phyloP scores from a whole-genome alignment of 2,113 vertebrate species.

The Carassius auratus region DNA sequence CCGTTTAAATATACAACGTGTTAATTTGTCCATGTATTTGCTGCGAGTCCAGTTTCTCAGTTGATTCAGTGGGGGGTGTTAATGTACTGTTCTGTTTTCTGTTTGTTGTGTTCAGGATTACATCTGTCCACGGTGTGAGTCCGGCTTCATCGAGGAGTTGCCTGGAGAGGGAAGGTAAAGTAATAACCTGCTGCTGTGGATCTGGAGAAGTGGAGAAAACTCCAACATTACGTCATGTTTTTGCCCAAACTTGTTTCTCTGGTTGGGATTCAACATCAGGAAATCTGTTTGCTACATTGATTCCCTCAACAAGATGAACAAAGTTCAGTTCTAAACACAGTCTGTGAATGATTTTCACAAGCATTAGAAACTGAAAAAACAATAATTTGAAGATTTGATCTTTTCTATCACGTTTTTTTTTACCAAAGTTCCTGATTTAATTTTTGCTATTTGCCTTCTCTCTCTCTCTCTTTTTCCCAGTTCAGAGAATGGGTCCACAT shows the following conservation, averaged over 20 bases:
- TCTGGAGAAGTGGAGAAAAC: background rate
- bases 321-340: background rate
- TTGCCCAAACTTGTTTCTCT: background rate
- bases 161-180: conserved; percentile 85
- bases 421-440: background rate
- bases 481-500: conserved; percentile 81
- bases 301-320: background rate
- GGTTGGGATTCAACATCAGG: background rate
- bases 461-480: conserved; percentile 64
- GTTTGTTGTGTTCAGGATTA: conserved; percentile 79
- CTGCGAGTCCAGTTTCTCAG: background rate
- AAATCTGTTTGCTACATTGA: background rate
- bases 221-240: background rate
- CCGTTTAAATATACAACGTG: no score
- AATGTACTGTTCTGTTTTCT: background rate
- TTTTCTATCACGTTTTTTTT: background rate
- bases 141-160: conserved; percentile 96
- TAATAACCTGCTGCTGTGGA: background rate
- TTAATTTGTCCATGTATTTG: background rate
- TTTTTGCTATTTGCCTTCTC: no score
- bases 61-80: background rate
- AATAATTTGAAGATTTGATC: background rate
- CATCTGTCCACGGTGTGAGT: conserved; percentile 91
- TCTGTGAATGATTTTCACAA: background rate
- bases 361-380: background rate